Percentiles rank a stretch among this genome's conserved stretches.
Evolutionary conservation across 2,797 vertebrate species (phyloP).

Genomic region (Caiman crocodilus): DNA sequence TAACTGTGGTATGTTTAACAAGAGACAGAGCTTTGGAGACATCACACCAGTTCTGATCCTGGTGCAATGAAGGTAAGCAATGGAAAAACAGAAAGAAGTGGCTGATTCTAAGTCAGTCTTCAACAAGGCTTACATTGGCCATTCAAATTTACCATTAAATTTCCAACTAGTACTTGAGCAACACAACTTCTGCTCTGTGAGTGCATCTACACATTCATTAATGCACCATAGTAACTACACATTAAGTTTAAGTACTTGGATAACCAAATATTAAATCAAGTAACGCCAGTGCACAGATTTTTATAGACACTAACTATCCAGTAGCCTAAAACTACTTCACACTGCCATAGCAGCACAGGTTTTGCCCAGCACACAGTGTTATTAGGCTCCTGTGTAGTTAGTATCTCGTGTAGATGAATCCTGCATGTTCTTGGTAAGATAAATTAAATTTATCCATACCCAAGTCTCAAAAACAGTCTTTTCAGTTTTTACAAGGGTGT

Average conservation of each 20-base stretch:
- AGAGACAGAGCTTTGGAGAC: not conserved
- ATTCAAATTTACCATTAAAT: not conserved
- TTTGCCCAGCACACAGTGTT: no score
- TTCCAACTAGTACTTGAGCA: not conserved
- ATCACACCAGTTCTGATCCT: no score
- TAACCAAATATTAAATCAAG: no score
- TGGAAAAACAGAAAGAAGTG: not conserved
- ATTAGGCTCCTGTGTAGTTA: no score
- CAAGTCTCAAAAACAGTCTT: not conserved
- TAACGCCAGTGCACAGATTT: no score
- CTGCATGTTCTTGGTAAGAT: not conserved
- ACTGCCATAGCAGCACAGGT: no score
- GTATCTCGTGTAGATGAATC: no score
- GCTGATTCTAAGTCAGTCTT: not conserved
- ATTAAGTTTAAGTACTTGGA: no score
- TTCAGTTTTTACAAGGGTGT: not conserved
- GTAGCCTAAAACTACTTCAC: no score
- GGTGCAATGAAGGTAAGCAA: not conserved
- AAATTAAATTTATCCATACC: not conserved
- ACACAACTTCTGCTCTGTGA: not conserved
- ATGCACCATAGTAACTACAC: no score
- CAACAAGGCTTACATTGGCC: not conserved
- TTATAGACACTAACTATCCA: no score
- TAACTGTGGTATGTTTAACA: not conserved
- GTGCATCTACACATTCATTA: no score